Base-by-base conservation (phyloP, 2,888 invertebrate species). In the Candidula unifasciata region DNA sequence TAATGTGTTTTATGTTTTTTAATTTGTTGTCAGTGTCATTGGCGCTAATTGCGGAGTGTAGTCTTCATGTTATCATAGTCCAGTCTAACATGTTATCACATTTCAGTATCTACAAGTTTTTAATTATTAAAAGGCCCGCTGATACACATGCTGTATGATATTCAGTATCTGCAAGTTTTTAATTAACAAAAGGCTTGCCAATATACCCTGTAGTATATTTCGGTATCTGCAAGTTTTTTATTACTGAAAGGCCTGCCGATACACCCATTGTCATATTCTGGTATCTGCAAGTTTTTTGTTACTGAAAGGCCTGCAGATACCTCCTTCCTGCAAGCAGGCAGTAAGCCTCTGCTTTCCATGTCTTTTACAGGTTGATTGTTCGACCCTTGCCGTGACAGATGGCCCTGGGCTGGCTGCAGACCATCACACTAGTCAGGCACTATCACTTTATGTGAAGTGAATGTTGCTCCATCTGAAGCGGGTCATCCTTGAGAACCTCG, bases 301-400 rank as follows among this genome's bases (percentile, higher is more conserved):
- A 44, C 24, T 8, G 80, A 80, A 80, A 80, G 80, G 57, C 71
- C 33, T 54, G 80, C 27, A 57, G 80, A 80, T 80, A 69, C 54
- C 3, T 57, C 71, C 1, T 27, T 79, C 66, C 30, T 80, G 27
- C 30, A 6, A 10, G 52, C 71, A n/a, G 60, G 71, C 52, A 71
- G n/a, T 80, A 80, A 71, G 80, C 44, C 69, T 71, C 33, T 80
- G 66, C 73, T 82, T 82, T 74, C 73, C 74, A 64, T 73, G 30
- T 82, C 64, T 82, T 60, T 82, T 82, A 82, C 82, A 82, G 82
- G 82, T 74, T 73, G 73, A 18, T 60, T 37, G 27, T 10, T 6
- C 33, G 3, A 57, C 24, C 44, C 30, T 16, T 37, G 74, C 74
- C n/a, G 82, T 33, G 71, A 71, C 52, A 80, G 80, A 80, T 71